Evolutionary conservation across 2,797 vertebrate species (phyloP), one percentile per base, ranked within the genome.

Genomic region (Allobates femoralis): DNA sequence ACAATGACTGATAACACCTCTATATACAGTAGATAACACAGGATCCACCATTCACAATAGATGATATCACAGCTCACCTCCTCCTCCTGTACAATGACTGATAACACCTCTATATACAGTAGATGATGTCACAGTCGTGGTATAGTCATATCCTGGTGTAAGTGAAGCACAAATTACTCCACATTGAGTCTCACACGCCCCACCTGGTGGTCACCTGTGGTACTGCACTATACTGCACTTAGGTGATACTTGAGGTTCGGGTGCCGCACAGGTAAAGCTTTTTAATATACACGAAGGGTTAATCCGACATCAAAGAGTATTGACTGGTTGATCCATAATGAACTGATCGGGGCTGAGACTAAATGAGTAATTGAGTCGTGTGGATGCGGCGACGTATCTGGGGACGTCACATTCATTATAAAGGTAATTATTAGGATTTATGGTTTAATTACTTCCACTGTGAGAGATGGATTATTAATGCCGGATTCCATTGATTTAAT

Each of bases 391-490:
- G 71, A 74, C 62, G 71, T 53, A 81, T 80, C 6, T 32, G 60
- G 32, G 46, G 28, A 60, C 58, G 71, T 23, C n/a, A 7, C 41
- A 58, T 86, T 74, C 23, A 56, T 76, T 34, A 60, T 77, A 67
- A 21, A 83, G 58, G 79, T 58, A 64, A 55, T 86, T 56, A 55
- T 56, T 26, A 7, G 14, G 58, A 77, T 86, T 69, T 77, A 77
- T 82, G 62, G n/a, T n/a, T 58, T 78, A 66, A 81, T 86, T 81
- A 81, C 26, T 67, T 81, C 77, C 8, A 12, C 62, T 14, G 19
- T 69, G 23, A 67, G 50, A 28, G 75, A 41, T 19, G n/a, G 2
- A 58, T 79, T 79, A 58, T 58, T 69, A 67, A 78, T 76, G 73
- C 12, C 21, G 19, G 30, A 78, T 26, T 34, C 34, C n/a, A 73